Evolutionary conservation across 2,888 invertebrate species (phyloP).

Genomic region (Folsomia candida): DNA sequence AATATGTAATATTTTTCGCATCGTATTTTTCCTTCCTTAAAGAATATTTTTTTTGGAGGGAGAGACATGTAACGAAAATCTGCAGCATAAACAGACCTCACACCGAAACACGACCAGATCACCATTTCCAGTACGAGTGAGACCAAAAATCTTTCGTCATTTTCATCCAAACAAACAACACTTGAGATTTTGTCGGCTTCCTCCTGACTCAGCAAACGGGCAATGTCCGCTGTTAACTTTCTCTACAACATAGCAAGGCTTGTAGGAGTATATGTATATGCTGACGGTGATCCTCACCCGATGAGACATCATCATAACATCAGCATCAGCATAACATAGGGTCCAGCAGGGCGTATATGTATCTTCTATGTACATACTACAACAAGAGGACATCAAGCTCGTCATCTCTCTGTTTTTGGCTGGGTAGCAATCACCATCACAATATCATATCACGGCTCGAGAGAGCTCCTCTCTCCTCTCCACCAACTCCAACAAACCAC

Average conservation of each 20-base stretch:
- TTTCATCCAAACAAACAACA: neutral
- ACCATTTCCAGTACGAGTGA: neutral
- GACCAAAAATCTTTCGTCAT: neutral
- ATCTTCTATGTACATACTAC: too few species aligned
- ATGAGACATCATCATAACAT: conserved; percentile 6
- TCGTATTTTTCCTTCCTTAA: neutral
- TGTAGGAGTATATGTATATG: too few species aligned
- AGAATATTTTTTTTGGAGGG: neutral
- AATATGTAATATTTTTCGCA: neutral
- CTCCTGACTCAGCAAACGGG: neutral
- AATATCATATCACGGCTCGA: neutral
- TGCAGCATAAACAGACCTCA: neutral
- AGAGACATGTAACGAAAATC: neutral
- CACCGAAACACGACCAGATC: neutral
- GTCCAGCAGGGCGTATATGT: neutral
- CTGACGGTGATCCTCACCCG: neutral
- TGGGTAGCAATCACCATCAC: neutral
- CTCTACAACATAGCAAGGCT: neutral
- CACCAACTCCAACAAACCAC: neutral
- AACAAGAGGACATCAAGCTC: neutral
- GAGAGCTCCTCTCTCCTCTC: too few species aligned
- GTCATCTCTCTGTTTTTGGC: neutral
- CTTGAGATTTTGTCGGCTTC: neutral
- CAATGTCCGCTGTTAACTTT: neutral
- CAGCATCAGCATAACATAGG: neutral